Evolutionary conservation across 2,888 invertebrate species (phyloP).

Genomic region (Chamaedrilus cognettii): DNA sequence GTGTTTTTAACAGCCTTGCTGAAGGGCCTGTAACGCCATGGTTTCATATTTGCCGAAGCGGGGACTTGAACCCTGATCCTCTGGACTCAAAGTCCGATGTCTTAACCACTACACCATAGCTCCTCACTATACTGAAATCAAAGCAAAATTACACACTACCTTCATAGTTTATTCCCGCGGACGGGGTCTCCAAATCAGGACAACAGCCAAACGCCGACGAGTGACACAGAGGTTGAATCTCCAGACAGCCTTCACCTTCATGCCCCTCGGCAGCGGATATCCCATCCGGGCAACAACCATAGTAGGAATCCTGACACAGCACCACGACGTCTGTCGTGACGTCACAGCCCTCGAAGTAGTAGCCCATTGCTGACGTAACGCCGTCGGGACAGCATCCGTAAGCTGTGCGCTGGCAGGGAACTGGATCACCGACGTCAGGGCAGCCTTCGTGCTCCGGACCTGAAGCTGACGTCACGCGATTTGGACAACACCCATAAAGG

Average conservation of each 20-base stretch:
- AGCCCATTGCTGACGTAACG: slow-evolving; percentile 66
- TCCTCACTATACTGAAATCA: too few relatives aligned
- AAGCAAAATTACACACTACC: too few relatives aligned
- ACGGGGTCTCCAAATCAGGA: slow-evolving; percentile 69
- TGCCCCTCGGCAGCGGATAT: slow-evolving; percentile 38
- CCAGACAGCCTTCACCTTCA: neutral
- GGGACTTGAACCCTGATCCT: too few relatives aligned
- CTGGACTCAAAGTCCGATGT: too few relatives aligned
- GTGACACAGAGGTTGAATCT: slow-evolving; percentile 16
- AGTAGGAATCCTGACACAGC: slow-evolving; percentile 51
- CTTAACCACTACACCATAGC: too few relatives aligned
- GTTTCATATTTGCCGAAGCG: too few relatives aligned
- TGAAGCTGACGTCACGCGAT: slow-evolving; percentile 78
- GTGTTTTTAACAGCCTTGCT: too few relatives aligned
- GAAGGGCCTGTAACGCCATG: too few relatives aligned
- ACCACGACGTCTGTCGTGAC: neutral
- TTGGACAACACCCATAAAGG: slow-evolving; percentile 67
- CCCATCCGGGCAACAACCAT: slow-evolving; percentile 74
- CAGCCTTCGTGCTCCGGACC: slow-evolving; percentile 69
- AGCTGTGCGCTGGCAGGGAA: slow-evolving; percentile 49
- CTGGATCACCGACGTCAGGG: slow-evolving; percentile 1
- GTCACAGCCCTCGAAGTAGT: neutral
- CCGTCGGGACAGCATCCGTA: slow-evolving; percentile 91
- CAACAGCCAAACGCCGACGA: slow-evolving; percentile 62
- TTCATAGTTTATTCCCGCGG: too few relatives aligned